phyloP scores from a whole-genome alignment of 23 tunicate genomes.

The Ciona savignyi region DNA sequence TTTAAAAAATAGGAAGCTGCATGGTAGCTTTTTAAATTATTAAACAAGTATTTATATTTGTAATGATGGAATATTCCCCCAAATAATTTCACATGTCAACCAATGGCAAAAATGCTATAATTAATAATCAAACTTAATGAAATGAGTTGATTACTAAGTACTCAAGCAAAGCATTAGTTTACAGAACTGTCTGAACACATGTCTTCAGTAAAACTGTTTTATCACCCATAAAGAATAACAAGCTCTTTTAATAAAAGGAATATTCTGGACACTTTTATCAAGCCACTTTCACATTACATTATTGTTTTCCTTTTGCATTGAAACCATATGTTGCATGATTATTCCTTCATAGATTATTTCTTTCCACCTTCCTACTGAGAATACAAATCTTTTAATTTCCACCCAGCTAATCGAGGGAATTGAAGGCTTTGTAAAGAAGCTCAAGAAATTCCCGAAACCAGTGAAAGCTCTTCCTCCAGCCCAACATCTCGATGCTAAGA shows the following conservation, averaged over 20 bases:
- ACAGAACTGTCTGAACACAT: too few relatives aligned
- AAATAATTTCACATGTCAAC: too few relatives aligned
- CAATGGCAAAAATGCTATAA: too few relatives aligned
- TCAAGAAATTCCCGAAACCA: constrained; percentile 81
- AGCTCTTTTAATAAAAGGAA: constrained; percentile 86
- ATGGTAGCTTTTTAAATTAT: too few relatives aligned
- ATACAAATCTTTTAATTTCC: constrained; percentile 77
- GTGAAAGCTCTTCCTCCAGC: constrained; percentile 84
- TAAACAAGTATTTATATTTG: too few relatives aligned
- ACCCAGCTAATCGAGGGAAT: constrained; percentile 95
- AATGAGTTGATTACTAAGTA: too few relatives aligned
- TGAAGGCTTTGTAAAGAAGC: constrained; percentile 74
- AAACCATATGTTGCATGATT: constrained; percentile 64
- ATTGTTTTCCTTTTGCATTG: constrained; percentile 62
- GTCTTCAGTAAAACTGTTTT: too few relatives aligned
- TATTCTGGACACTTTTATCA: constrained; percentile 54
- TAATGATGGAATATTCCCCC: too few relatives aligned
- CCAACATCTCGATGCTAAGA: constrained; percentile 69
- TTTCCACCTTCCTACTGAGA: constrained; percentile 74
- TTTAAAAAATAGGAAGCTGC: too few relatives aligned
- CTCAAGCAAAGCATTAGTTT: too few relatives aligned
- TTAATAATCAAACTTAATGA: too few relatives aligned
- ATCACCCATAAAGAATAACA: too few relatives aligned
- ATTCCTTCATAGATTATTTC: constrained; percentile 79
- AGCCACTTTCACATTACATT: constrained; percentile 65